These are phyloP conservation scores for Stegophylla sp. DNA, from an alignment of 2,888 invertebrate genomes.

Conservation along the genomic window DNA sequence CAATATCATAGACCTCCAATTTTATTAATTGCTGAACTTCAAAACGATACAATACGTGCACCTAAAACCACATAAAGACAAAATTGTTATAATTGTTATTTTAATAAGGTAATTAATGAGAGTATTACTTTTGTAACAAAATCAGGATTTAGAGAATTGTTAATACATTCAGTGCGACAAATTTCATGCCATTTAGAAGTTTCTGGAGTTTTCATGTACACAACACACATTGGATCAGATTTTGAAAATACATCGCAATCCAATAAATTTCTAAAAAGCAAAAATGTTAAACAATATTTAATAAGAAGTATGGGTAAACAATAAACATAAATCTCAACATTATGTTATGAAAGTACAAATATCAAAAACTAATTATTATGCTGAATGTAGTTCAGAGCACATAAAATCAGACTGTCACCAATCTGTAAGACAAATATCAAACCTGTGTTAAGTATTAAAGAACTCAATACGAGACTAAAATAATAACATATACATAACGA, in stretches of 20 bases:
- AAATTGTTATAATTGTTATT: conserved; percentile 9
- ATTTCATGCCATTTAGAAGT: conserved; percentile 65
- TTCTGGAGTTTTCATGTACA: conserved; percentile 65
- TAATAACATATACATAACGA: no score
- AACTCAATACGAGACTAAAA: no score
- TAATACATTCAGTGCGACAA: conserved; percentile 66
- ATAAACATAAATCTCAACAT: no score
- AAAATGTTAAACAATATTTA: background rate
- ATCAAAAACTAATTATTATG: no score
- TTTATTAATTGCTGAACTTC: conserved; percentile 69
- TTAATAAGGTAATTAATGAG: background rate
- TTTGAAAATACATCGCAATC: conserved; percentile 69
- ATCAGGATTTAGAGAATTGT: conserved; percentile 67
- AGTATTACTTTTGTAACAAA: conserved; percentile 66
- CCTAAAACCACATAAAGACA: conserved; percentile 61
- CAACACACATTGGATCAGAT: conserved; percentile 69
- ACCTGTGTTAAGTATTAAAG: no score
- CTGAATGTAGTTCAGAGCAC: no score
- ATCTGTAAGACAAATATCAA: no score
- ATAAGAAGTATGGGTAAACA: no score
- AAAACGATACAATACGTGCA: conserved; percentile 69
- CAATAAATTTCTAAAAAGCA: conserved; percentile 65
- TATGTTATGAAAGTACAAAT: no score
- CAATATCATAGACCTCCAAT: conserved; percentile 67
- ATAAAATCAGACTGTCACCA: no score